Conservation (phyloP, 2,888 invertebrate genomes). For the Cataglyphis rosenhaueri region DNA sequence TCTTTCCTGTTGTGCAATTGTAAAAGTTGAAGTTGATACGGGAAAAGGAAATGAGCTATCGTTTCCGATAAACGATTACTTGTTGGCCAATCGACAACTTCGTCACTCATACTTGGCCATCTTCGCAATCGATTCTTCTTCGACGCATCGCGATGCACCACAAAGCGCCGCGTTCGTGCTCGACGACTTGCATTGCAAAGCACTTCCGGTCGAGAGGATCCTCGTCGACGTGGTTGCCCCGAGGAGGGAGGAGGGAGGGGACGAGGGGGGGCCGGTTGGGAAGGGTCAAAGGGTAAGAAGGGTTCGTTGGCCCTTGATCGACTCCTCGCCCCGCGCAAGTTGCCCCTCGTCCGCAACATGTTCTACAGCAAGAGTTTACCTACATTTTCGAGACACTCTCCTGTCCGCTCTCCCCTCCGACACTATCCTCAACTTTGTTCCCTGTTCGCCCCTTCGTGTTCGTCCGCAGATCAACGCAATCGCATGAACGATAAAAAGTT, state of each 20-base stretch:
- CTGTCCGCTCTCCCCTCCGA: slow-evolving; percentile 35
- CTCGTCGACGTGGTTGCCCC: slow-evolving; percentile 64
- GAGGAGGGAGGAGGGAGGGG: neutral
- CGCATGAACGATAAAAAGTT: slow-evolving; percentile 5
- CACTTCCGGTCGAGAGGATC: slow-evolving; percentile 75
- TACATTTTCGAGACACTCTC: slow-evolving; percentile 57
- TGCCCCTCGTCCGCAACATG: slow-evolving; percentile 63
- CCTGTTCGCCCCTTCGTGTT: neutral
- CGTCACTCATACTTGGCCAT: slow-evolving; percentile 15
- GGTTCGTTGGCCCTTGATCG: slow-evolving; percentile 79
- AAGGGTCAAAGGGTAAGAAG: slow-evolving; percentile 79
- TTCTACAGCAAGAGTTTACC: slow-evolving; percentile 66
- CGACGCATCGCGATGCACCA: slow-evolving; percentile 64
- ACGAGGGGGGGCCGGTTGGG: slow-evolving; percentile 47
- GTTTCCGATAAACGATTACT: neutral
- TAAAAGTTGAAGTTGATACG: neutral
- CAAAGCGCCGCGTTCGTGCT: slow-evolving; percentile 67
- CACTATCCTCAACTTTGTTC: slow-evolving; percentile 39
- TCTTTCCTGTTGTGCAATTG: neutral
- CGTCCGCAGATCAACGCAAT: slow-evolving; percentile 25
- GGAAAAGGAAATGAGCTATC: neutral
- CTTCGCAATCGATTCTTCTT: slow-evolving; percentile 66
- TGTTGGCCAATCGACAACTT: slow-evolving; percentile 1
- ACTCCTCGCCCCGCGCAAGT: slow-evolving; percentile 60
- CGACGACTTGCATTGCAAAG: slow-evolving; percentile 75